phyloP scores from a whole-genome alignment of 2,888 invertebrate species.

The Drosophila suboccidentalis region DNA sequence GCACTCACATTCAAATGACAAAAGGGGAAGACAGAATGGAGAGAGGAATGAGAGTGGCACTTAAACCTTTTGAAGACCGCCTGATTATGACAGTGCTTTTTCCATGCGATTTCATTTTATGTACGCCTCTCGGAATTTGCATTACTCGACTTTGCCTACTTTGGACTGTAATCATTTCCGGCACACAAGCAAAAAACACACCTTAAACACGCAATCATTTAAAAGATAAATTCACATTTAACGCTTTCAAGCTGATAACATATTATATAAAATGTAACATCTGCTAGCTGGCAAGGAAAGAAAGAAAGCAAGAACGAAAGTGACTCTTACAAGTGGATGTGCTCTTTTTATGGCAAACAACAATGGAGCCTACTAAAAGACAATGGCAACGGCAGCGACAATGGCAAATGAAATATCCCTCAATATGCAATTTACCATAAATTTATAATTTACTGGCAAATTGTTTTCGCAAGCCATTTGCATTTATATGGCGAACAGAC shows the following conservation, averaged over 20 bases:
- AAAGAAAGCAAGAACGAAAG: conserved; percentile 8
- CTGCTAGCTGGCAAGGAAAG: conserved; percentile 38
- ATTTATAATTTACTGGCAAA: conserved; percentile 80
- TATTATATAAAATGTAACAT: conserved; percentile 51
- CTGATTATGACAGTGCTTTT: conserved; percentile 28
- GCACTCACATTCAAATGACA: conserved; percentile 30
- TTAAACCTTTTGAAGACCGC: conserved; percentile 59
- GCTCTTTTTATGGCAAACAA: conserved; percentile 47
- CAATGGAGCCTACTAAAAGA: conserved; percentile 35
- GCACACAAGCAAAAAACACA: conserved; percentile 48
- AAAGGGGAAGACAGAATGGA: not conserved
- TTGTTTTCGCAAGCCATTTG: conserved; percentile 81
- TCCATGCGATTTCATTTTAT: conserved; percentile 30
- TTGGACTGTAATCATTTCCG: conserved; percentile 59
- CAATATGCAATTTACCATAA: conserved; percentile 82
- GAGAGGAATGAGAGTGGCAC: conserved; percentile 14
- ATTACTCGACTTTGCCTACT: conserved; percentile 24
- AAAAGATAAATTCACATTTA: conserved; percentile 65
- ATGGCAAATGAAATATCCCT: conserved; percentile 67
- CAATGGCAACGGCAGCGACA: conserved; percentile 42
- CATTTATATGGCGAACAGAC: conserved; percentile 63
- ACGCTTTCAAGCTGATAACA: conserved; percentile 70
- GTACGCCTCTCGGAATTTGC: conserved; percentile 15
- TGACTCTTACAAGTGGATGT: conserved; percentile 23
- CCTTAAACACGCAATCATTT: conserved; percentile 76